Base-by-base conservation (phyloP, 2,888 invertebrate genomes). In the Amblyjoppa fuscipennis region DNA sequence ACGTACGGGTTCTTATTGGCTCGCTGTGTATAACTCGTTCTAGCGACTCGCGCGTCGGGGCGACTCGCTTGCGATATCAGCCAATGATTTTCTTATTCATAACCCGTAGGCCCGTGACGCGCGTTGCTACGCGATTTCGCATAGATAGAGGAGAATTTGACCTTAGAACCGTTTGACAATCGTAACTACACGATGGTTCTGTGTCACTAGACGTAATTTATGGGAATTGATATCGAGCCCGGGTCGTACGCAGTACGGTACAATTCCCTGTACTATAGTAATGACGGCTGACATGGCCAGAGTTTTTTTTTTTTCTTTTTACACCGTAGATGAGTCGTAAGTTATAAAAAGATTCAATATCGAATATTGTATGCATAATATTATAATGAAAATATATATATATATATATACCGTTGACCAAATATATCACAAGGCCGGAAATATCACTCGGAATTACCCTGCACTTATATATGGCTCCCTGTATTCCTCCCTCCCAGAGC, bases 21-120 rank as follows among this genome's bases (percentile, higher is more conserved):
- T 11, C 49, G 7, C 31, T 25, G 45, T 7, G 31, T 16, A 61
- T 5, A n/a, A 53, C 20, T n/a, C n/a, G 20, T 20, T 20, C 20
- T 7, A 53, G n/a, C 53, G 53, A 13, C 4, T 53, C 45, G 45
- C 13, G 11, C 45, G 45, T 13, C 45, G 45, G 13, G 45, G 59
- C 20, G 41, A 41, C 38, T 7, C 28, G 20, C 61, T 28, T 20
- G 20, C 75, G 64, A 64, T 64, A 68, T 68, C 68, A 11, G 49
- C 51, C 76, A 56, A 68, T 41, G 45, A 68, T 77, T 77, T 34
- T 61, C 34, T 77, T 77, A 77, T 77, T 77, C 68, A 68, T 77
- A 68, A 77, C 76, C 53, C 76, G 76, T 77, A 77, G 76, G 41
- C 59, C 9, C 20, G 38, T 68, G 31, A 34, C 51, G 75, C 20